These are phyloP conservation scores for Drosophila mojavensis DNA, from an alignment of 1,140 invertebrate genomes.

Conservation along the genomic window DNA sequence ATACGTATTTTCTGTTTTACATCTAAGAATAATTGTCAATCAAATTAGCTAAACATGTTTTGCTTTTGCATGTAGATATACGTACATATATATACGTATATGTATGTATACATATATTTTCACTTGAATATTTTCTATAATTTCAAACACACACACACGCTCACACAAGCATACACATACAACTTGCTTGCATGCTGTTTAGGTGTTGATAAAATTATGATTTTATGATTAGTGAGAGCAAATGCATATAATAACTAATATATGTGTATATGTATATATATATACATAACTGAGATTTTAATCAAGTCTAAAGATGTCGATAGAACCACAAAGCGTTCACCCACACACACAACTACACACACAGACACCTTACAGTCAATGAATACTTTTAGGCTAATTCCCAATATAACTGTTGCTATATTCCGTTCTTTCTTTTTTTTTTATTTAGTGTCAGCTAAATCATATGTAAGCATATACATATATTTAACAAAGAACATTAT, in stretches of 20 bases:
- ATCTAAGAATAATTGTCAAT: constrained; percentile 4
- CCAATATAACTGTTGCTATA: constrained; percentile 40
- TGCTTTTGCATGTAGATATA: constrained; percentile 2
- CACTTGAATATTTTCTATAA: constrained; percentile 5
- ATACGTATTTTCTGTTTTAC: not conserved
- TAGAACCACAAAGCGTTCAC: constrained; percentile 76
- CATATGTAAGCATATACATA: constrained; percentile 46
- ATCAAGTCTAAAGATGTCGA: constrained; percentile 71
- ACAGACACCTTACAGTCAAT: constrained; percentile 30
- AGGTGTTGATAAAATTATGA: constrained; percentile 22
- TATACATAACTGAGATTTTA: constrained; percentile 54
- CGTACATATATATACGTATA: not conserved
- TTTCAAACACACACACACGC: constrained; percentile 3
- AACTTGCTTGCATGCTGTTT: constrained; percentile 34
- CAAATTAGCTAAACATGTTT: not conserved
- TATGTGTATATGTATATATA: constrained; percentile 32
- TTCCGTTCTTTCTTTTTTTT: constrained; percentile 15
- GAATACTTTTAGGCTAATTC: constrained; percentile 18
- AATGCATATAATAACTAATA: constrained; percentile 28
- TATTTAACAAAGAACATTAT: constrained; percentile 51
- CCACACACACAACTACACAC: constrained; percentile 32
- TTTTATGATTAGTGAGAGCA: constrained; percentile 21
- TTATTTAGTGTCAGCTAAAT: constrained; percentile 62
- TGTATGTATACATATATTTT: constrained; percentile 16
- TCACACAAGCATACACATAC: not conserved